Evolutionary conservation across 2,888 invertebrate species (phyloP).

Genomic region (Balanococcus diminutus): DNA sequence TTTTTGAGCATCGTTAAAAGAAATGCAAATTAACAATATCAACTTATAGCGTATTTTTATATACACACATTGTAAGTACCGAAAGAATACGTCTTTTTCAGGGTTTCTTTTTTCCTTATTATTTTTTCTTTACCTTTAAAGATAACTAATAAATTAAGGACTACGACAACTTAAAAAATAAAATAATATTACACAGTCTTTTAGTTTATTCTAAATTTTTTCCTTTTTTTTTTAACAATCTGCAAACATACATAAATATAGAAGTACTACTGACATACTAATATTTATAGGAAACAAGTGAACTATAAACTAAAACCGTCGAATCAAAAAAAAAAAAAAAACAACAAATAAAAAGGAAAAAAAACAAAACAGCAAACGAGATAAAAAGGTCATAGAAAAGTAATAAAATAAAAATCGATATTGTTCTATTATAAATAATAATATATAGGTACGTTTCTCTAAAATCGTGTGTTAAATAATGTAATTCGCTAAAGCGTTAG

Average conservation of each 20-base stretch:
- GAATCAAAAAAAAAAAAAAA: not conserved
- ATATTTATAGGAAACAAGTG: conserved; percentile 14
- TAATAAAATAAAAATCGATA: conserved; percentile 34
- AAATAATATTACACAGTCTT: conserved; percentile 53
- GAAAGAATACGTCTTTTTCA: conserved; percentile 46
- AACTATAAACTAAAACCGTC: conserved; percentile 18
- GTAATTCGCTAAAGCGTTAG: conserved; percentile 18
- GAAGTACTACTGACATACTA: conserved; percentile 7
- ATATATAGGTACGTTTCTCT: not conserved
- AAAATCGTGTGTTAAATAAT: not conserved
- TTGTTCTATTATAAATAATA: conserved; percentile 14
- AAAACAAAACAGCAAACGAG: conserved; percentile 12
- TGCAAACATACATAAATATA: conserved; percentile 1
- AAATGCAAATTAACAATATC: conserved; percentile 53
- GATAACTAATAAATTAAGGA: conserved; percentile 28
- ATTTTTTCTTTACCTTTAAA: not conserved
- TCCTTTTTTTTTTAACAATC: conserved; percentile 32
- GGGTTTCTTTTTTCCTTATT: too few species aligned
- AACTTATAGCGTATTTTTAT: conserved; percentile 46
- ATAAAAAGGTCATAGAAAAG: conserved; percentile 30
- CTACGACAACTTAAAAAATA: conserved; percentile 36
- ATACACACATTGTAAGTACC: conserved; percentile 50
- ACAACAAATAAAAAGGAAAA: not conserved
- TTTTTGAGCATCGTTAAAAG: conserved; percentile 53
- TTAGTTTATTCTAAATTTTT: conserved; percentile 45